phyloP scores from a whole-genome alignment of 2,888 invertebrate genomes.

The Ichneumon xanthorius region DNA sequence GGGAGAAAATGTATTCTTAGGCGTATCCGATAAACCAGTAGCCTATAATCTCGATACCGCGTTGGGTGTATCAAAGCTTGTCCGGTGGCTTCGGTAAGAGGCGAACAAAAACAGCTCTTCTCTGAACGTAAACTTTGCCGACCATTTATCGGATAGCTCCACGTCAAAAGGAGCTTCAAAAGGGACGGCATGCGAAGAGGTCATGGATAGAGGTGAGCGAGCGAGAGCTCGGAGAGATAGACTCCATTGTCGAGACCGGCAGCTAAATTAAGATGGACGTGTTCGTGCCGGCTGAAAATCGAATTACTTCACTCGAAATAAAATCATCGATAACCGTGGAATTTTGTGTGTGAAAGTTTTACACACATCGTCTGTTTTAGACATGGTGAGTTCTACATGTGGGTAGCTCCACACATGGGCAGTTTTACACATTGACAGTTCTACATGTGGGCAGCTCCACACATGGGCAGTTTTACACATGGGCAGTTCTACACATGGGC shows the following conservation, averaged over 20 bases:
- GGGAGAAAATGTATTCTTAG: constrained; percentile 32
- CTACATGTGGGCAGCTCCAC: too few relatives aligned
- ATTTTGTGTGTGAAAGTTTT: too few relatives aligned
- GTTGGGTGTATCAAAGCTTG: constrained; percentile 35
- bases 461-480: too few relatives aligned
- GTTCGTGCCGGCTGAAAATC: background rate
- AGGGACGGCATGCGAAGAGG: background rate
- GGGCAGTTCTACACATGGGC: too few relatives aligned
- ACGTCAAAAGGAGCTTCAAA: background rate
- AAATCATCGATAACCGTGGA: too few relatives aligned
- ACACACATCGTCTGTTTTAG: too few relatives aligned
- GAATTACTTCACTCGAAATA: too few relatives aligned
- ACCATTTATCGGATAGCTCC: background rate
- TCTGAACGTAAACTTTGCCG: background rate
- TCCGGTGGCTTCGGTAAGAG: constrained; percentile 18
- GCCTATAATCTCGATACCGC: constrained; percentile 45
- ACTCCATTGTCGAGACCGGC: background rate
- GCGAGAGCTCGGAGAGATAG: background rate
- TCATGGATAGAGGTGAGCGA: background rate
- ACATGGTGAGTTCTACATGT: too few relatives aligned
- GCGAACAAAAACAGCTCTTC: constrained; percentile 6
- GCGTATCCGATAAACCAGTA: constrained; percentile 25
- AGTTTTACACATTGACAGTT: too few relatives aligned
- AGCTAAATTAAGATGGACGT: background rate
- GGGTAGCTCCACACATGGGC: too few relatives aligned